Conservation (phyloP, 2,888 invertebrate genomes). For the Axea sp. region DNA sequence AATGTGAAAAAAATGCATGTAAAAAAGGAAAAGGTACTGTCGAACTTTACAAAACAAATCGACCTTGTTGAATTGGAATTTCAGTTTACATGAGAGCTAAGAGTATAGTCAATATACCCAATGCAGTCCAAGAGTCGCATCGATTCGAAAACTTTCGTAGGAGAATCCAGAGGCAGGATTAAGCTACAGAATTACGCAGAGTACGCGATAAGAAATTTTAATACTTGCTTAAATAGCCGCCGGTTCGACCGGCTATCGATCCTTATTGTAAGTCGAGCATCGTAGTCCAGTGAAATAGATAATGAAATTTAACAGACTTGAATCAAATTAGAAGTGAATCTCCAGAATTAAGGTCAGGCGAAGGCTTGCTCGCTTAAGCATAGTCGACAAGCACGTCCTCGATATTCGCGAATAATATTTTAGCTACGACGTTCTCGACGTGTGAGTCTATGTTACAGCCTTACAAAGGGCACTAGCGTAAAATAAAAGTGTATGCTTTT, state of each 20-base stretch:
- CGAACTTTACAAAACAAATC: conserved; percentile 58
- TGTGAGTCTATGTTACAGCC: conserved; percentile 2
- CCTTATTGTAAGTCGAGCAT: conserved; percentile 58
- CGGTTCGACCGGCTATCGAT: conserved; percentile 62
- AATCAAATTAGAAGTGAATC: conserved; percentile 61
- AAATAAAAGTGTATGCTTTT: conserved; percentile 21
- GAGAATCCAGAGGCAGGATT: conserved; percentile 70
- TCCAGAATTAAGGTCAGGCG: conserved; percentile 51
- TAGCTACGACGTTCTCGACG: background rate
- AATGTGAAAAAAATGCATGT: conserved; percentile 26
- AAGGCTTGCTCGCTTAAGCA: conserved; percentile 27
- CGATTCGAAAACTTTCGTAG: conserved; percentile 69
- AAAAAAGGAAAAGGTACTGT: too few relatives aligned
- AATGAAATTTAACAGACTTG: conserved; percentile 59
- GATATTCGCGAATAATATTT: conserved; percentile 43
- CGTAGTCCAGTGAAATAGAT: conserved; percentile 58
- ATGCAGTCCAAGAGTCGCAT: conserved; percentile 67
- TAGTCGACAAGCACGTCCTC: conserved; percentile 39
- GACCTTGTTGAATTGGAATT: conserved; percentile 60
- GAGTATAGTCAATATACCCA: conserved; percentile 40
- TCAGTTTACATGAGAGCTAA: conserved; percentile 53
- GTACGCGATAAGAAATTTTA: conserved; percentile 75
- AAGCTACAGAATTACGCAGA: conserved; percentile 68
- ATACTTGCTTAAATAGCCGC: conserved; percentile 70
- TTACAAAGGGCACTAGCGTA: background rate